phyloP scores from a whole-genome alignment of 2,113 vertebrate genomes.

The Agapornis roseicollis region DNA sequence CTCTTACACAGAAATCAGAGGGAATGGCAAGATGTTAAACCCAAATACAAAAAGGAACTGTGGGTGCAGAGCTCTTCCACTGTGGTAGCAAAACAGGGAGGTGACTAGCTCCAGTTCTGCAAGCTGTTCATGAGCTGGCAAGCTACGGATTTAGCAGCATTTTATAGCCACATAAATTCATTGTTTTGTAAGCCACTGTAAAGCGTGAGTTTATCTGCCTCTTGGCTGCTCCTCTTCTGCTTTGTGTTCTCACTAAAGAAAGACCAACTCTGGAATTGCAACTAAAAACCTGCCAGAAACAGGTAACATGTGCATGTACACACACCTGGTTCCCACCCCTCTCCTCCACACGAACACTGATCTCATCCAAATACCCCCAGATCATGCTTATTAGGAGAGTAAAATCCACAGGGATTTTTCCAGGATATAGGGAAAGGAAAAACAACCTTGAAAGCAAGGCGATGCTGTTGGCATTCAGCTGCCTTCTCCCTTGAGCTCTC shows the following conservation, averaged over 20 bases:
- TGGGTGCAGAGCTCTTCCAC: not conserved
- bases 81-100: not conserved
- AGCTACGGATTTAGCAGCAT: not conserved
- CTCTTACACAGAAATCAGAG: not conserved
- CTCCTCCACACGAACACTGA: not conserved
- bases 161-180: not conserved
- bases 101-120: not conserved
- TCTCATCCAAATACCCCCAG: not conserved
- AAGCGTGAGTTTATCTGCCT: not conserved
- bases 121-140: not conserved
- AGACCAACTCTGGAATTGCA: not conserved
- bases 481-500: not conserved
- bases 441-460: not conserved
- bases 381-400: constrained; percentile 13
- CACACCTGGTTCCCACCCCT: not conserved
- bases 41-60: not conserved
- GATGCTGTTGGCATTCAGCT: not conserved
- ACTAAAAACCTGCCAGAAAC: not conserved
- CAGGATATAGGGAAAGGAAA: not conserved
- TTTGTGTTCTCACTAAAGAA: not conserved
- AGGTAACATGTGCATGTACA: rapidly evolving
- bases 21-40: not conserved
- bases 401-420: not conserved
- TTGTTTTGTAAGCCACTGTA: not conserved
- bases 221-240: not conserved